These are phyloP conservation scores for Lerema accius DNA, from an alignment of 1,140 invertebrate species.

Conservation along the genomic window DNA sequence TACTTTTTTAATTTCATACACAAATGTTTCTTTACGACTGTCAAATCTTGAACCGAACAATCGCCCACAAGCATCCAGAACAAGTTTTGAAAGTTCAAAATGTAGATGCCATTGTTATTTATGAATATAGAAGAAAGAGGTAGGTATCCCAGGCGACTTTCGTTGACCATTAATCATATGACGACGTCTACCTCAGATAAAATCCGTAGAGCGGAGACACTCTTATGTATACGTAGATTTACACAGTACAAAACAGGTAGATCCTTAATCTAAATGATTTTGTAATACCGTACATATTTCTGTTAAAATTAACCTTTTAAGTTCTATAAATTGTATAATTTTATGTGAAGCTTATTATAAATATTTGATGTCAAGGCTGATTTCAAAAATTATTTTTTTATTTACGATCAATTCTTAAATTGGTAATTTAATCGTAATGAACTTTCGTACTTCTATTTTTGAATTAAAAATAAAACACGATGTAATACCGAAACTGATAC, in stretches of 20 bases:
- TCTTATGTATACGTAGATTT: conserved; percentile 33
- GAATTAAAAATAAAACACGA: conserved; percentile 25
- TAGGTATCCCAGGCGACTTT: conserved; percentile 64
- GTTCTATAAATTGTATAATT: too few relatives aligned
- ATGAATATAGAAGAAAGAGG: conserved; percentile 65
- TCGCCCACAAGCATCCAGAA: conserved; percentile 45
- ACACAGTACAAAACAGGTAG: conserved; percentile 48
- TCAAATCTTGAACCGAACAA: conserved; percentile 38
- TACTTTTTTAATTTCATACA: not conserved
- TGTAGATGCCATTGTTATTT: conserved; percentile 66
- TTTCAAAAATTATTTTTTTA: not conserved
- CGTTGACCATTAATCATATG: conserved; percentile 74
- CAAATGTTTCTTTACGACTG: conserved; percentile 13
- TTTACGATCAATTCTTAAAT: not conserved
- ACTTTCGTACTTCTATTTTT: conserved; percentile 22
- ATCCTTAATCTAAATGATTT: conserved; percentile 41
- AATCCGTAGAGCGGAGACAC: conserved; percentile 51
- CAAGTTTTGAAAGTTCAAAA: conserved; percentile 58
- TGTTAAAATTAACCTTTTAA: too few relatives aligned
- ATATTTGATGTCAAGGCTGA: too few relatives aligned
- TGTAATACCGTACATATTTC: not conserved
- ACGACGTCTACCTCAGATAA: conserved; percentile 65
- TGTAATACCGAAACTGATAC: conserved; percentile 25
- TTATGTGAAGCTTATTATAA: too few relatives aligned
- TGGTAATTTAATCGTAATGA: not conserved